Evolutionary conservation across 2,797 vertebrate genomes (phyloP).

Genomic region (Gobionotothen gibberifrons): DNA sequence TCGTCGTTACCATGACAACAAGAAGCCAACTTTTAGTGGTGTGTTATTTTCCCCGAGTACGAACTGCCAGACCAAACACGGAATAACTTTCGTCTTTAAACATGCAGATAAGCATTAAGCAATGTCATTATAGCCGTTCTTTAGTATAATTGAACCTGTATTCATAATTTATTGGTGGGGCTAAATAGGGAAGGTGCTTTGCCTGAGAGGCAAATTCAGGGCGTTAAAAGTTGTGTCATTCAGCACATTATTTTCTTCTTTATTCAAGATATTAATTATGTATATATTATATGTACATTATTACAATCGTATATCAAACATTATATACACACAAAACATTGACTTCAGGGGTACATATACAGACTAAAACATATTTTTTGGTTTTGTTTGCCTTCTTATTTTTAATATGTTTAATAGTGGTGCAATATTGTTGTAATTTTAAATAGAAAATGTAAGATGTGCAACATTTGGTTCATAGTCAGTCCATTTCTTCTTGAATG

Average conservation of each 20-base stretch:
- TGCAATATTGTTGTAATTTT: too few species aligned
- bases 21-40: rapidly evolving
- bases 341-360: too few species aligned
- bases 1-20: conserved; percentile 78
- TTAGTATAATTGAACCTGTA: background rate
- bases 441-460: too few species aligned
- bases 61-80: conserved; percentile 18
- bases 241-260: background rate
- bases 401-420: too few species aligned
- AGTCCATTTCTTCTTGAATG: too few species aligned
- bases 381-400: too few species aligned
- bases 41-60: background rate
- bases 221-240: rapidly evolving
- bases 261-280: too few species aligned
- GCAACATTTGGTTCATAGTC: too few species aligned
- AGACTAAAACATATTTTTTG: too few species aligned
- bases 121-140: rapidly evolving
- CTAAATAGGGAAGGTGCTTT: background rate
- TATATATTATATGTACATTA: too few species aligned
- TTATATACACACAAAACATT: too few species aligned
- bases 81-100: background rate
- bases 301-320: too few species aligned
- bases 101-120: background rate
- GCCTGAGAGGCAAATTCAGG: background rate
- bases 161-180: background rate